These are phyloP conservation scores for Gorsachius goisagi DNA, from an alignment of 2,113 vertebrate genomes.

Conservation along the genomic window DNA sequence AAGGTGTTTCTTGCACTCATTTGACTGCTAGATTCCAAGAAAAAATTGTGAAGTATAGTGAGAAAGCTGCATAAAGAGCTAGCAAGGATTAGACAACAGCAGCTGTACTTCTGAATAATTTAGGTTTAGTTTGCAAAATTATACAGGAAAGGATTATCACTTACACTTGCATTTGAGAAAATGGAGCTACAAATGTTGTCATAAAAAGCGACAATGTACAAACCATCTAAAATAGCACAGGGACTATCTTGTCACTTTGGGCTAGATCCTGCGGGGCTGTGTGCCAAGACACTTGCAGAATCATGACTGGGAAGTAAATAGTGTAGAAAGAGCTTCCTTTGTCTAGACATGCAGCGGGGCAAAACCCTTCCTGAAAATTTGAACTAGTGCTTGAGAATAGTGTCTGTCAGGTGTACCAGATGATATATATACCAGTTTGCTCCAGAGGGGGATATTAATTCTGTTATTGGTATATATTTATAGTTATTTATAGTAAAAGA, in stretches of 20 bases:
- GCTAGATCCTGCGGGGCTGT: not conserved
- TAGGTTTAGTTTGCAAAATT: slow-evolving; percentile 41
- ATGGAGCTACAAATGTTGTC: slow-evolving; percentile 10
- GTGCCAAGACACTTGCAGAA: not conserved
- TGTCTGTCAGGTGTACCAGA: not conserved
- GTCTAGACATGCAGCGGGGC: not conserved
- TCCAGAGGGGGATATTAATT: not conserved
- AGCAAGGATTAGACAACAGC: slow-evolving; percentile 26
- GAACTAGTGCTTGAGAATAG: not conserved
- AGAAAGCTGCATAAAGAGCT: slow-evolving; percentile 10
- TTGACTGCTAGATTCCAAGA: not conserved
- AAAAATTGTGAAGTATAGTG: not conserved
- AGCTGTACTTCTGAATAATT: slow-evolving; percentile 60
- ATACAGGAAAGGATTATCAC: not conserved
- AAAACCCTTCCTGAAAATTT: not conserved
- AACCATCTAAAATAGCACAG: not conserved
- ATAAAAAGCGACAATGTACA: not conserved
- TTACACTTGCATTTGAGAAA: not conserved
- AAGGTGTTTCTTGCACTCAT: slow-evolving; percentile 20
- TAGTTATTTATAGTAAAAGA: not conserved
- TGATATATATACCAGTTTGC: not conserved
- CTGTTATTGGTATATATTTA: not conserved
- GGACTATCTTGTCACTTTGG: not conserved
- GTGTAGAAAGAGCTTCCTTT: not conserved
- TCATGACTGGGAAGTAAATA: not conserved